phyloP scores from a whole-genome alignment of 2,888 invertebrate genomes.

The Brenthis daphne region DNA sequence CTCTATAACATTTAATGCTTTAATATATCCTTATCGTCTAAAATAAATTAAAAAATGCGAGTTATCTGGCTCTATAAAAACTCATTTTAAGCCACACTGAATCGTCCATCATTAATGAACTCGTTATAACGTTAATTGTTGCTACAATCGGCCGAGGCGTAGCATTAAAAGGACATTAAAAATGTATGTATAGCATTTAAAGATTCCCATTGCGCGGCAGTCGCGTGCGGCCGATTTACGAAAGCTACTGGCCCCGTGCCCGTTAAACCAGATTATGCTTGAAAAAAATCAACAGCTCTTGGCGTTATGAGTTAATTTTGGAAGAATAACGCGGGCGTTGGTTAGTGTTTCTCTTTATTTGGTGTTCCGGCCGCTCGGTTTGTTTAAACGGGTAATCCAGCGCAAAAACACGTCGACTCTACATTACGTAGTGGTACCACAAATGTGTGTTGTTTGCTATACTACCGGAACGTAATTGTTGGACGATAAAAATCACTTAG shows the following conservation, averaged over 20 bases:
- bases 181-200: slow-evolving; percentile 78
- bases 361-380: slow-evolving; percentile 72
- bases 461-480: slow-evolving; percentile 67
- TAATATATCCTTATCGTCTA: slow-evolving; percentile 16
- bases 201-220: slow-evolving; percentile 75
- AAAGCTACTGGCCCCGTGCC: slow-evolving; percentile 78
- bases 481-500: slow-evolving; percentile 76
- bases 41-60: slow-evolving; percentile 33
- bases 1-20: neutral
- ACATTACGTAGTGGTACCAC: slow-evolving; percentile 64
- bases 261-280: slow-evolving; percentile 78
- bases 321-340: slow-evolving; percentile 76
- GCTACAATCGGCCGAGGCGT: slow-evolving; percentile 68
- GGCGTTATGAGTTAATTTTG: slow-evolving; percentile 82
- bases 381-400: slow-evolving; percentile 78
- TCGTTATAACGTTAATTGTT: slow-evolving; percentile 77
- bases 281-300: slow-evolving; percentile 76
- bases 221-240: slow-evolving; percentile 75
- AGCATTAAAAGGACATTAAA: slow-evolving; percentile 76
- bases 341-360: slow-evolving; percentile 78
- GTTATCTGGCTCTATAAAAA: slow-evolving; percentile 46
- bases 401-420: slow-evolving; percentile 66
- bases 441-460: slow-evolving; percentile 66
- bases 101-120: slow-evolving; percentile 63
- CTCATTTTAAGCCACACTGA: slow-evolving; percentile 49